Evolutionary conservation across 2,113 vertebrate genomes (phyloP).

Genomic region (Ia io): DNA sequence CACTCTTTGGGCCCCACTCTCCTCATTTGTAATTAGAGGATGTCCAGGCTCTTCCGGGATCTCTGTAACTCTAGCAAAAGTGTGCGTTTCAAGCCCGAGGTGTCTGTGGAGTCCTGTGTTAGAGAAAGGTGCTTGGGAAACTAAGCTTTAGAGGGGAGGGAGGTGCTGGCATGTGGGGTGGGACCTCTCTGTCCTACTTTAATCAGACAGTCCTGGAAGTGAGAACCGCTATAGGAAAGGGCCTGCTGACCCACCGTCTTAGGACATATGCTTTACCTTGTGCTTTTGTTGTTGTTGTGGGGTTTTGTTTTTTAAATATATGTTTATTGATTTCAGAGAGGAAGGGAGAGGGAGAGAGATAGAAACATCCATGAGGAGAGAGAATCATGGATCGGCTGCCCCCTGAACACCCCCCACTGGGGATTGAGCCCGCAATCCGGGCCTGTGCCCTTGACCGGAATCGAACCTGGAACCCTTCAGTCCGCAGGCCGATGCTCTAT

Average conservation of each 20-base stretch:
- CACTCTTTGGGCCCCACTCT: background rate
- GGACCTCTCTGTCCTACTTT: background rate
- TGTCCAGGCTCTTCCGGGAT: background rate
- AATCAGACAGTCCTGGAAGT: slow-evolving; percentile 10
- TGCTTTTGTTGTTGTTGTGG: too few species aligned
- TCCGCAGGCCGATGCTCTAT: too few species aligned
- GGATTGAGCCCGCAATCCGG: too few species aligned
- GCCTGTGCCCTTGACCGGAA: too few species aligned
- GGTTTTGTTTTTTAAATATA: too few species aligned
- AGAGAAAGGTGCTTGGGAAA: background rate
- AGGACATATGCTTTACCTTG: background rate
- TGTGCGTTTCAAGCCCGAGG: background rate
- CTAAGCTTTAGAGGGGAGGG: background rate
- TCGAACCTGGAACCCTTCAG: too few species aligned
- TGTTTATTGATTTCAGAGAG: too few species aligned
- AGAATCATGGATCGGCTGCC: too few species aligned
- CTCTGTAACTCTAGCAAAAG: background rate
- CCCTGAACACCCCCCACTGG: too few species aligned
- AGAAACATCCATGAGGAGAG: too few species aligned
- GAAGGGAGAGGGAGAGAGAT: too few species aligned
- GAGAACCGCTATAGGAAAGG: background rate
- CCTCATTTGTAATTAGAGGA: background rate
- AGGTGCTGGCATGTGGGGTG: background rate
- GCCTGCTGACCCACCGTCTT: background rate
- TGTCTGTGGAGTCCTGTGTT: background rate